Base-by-base conservation (phyloP, 2,888 invertebrate genomes). In the Hemicrepidius hirtus region DNA sequence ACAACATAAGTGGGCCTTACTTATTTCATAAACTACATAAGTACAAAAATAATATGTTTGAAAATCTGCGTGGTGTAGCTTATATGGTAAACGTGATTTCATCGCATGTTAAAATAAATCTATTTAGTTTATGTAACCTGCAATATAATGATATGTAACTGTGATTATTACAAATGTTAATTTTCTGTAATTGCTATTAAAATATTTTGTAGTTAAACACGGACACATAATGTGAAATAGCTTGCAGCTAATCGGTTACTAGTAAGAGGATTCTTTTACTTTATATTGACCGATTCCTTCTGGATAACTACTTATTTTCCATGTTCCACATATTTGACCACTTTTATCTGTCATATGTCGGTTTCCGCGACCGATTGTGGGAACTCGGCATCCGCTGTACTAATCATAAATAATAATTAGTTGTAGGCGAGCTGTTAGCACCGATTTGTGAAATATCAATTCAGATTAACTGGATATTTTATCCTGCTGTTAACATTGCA, bases 381-480 rank as follows among this genome's bases (percentile, higher is more conserved):
- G 73, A 75, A 75, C 73, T 20, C 37, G 59, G 53, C 65, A 71
- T 71, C 57, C 67, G 60, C 59, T 50, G 63, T n/a, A n/a, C 62
- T 55, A 66, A 53, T 53, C 70, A 75, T 75, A 75, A 75, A 75
- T 75, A 75, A 73, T 73, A 75, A 73, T 75, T 75, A 73, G 75
- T 75, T 66, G 75, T 75, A 67, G 75, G 75, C 75, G 75, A 72
- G 71, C 73, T 63, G 75, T 73, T 75, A 73, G 75, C 63, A 37
- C 64, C 53, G 68, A 75, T 73, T 73, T 75, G 73, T 75, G 75
- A 68, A 73, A 75, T 73, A 68, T 70, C 73, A 50, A 70, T 72
- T 53, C 70, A 70, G 73, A 75, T 75, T 73, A 73, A 55, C 49
- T 49, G 69, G 69, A 62, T 57, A 69, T 73, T 75, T 73, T 70